A percentile compares a stretch with the other conserved stretches of the same genome.
Conservation (phyloP, 1,140 invertebrate genomes). For the Trichonephila clavata region DNA sequence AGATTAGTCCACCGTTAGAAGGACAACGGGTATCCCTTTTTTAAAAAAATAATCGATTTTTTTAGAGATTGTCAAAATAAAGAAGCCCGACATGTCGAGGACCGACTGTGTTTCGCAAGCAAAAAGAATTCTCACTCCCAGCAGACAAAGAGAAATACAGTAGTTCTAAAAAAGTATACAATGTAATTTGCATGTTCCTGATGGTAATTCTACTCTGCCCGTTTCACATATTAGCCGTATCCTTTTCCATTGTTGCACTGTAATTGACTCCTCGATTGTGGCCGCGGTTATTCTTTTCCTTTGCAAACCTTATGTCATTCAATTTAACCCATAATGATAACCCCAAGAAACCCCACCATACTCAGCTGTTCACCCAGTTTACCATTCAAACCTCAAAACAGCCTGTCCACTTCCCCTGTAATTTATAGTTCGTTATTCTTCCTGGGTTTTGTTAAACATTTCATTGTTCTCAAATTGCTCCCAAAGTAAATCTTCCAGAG, state of each 20-base stretch:
- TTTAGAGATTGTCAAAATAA: no score
- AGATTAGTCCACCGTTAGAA: no score
- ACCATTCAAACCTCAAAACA: neutral
- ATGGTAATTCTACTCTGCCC: neutral
- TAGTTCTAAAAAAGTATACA: neutral
- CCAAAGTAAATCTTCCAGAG: constrained; percentile 2
- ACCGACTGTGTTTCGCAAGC: no score
- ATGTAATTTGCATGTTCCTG: neutral
- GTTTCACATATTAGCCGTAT: neutral
- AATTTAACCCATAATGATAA: constrained; percentile 18
- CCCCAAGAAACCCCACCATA: neutral
- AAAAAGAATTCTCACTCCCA: no score
- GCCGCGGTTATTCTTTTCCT: neutral
- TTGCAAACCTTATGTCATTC: neutral
- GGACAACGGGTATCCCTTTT: no score
- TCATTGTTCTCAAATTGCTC: constrained; percentile 3
- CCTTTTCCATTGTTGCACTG: neutral
- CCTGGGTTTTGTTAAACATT: constrained; percentile 18
- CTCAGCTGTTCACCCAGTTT: neutral
- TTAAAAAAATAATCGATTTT: no score
- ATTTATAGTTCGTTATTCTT: neutral
- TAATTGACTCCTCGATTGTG: neutral
- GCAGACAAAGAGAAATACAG: no score
- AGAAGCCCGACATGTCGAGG: no score
- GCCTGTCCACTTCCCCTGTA: neutral